Percentiles rank a stretch among this genome's conserved stretches.
Evolutionary conservation across 2,797 vertebrate genomes (phyloP).

Genomic region (Mus caroli): DNA sequence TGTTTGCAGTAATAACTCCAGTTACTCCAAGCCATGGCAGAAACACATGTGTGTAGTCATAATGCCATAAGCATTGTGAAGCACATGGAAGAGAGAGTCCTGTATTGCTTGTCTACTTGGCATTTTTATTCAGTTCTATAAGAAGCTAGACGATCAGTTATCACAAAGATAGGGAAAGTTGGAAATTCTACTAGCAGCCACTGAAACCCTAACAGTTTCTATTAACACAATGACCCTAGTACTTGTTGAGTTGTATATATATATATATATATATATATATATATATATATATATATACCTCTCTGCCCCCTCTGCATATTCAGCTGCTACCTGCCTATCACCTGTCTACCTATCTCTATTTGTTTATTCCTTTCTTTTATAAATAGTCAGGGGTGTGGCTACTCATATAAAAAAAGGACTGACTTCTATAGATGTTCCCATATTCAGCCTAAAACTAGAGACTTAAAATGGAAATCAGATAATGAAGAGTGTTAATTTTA

Average conservation of each 20-base stretch:
- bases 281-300: background rate
- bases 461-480: conserved; percentile 11
- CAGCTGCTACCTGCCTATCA: background rate
- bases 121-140: background rate
- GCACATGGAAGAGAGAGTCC: accelerated
- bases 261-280: background rate
- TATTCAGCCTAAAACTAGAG: conserved; percentile 43
- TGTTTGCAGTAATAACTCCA: conserved; percentile 53
- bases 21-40: background rate
- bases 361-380: background rate
- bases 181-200: background rate
- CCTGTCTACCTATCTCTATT: background rate
- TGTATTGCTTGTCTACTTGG: background rate
- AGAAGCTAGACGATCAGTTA: background rate
- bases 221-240: background rate
- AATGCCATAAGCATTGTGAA: background rate
- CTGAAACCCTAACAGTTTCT: background rate
- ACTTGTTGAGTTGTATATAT: background rate
- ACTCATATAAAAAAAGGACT: background rate
- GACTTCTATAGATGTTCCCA: background rate
- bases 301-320: background rate
- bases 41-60: background rate
- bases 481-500: background rate
- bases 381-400: background rate
- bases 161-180: background rate